Conservation (phyloP, 1,140 invertebrate species). For the Stenopsyche tienmushanensis region DNA sequence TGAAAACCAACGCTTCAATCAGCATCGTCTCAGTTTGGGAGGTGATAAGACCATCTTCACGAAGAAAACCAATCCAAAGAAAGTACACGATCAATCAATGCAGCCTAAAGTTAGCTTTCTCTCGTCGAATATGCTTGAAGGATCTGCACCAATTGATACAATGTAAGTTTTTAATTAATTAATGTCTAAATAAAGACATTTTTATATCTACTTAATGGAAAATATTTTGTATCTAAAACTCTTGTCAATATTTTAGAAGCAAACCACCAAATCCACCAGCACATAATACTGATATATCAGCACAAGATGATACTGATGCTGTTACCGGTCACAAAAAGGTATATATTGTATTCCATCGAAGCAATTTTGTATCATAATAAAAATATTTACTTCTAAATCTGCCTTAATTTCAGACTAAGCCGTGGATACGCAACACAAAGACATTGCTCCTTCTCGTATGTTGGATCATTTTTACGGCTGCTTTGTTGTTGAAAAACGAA, state of each 20-base stretch:
- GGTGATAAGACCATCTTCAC: background rate
- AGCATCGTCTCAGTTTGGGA: background rate
- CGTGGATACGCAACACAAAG: conserved; percentile 44
- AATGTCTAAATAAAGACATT: too few relatives aligned
- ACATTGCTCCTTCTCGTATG: conserved; percentile 54
- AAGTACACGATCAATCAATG: conserved; percentile 11
- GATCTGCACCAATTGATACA: background rate
- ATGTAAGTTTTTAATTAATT: too few relatives aligned
- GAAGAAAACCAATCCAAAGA: background rate
- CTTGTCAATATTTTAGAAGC: too few relatives aligned
- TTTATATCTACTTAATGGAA: too few relatives aligned
- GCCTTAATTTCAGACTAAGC: conserved; percentile 25
- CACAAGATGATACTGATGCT: conserved; percentile 34
- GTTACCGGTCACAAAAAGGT: conserved; percentile 36
- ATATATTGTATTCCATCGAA: too few relatives aligned
- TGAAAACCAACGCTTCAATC: background rate
- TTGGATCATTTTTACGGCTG: conserved; percentile 63
- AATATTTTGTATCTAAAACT: too few relatives aligned
- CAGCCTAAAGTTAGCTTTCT: conserved; percentile 32
- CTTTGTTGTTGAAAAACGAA: conserved; percentile 67
- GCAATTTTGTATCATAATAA: too few relatives aligned
- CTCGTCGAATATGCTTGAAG: conserved; percentile 17
- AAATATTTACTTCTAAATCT: too few relatives aligned
- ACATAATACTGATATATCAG: too few relatives aligned
- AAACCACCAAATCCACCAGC: too few relatives aligned